Conservation (phyloP, 2,113 vertebrate species). For the Circaetus cinerascens region DNA sequence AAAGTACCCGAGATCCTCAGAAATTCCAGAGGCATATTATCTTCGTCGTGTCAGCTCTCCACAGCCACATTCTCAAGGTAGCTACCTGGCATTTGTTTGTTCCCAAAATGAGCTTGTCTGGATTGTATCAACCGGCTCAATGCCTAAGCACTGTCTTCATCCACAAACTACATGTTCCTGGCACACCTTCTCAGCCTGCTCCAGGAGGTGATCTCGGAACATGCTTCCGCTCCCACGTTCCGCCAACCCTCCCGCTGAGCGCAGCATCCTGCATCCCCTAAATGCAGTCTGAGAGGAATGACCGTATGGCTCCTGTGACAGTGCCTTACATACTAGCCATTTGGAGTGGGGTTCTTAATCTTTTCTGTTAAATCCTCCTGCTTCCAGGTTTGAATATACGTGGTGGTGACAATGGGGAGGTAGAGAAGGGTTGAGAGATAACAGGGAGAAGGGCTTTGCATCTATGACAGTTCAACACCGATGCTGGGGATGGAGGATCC, state of each 20-base stretch:
- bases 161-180: not conserved
- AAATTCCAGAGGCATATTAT: rapidly evolving
- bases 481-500: not conserved
- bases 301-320: not conserved
- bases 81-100: not conserved
- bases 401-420: not conserved
- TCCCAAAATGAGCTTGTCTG: not conserved
- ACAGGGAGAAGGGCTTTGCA: not conserved
- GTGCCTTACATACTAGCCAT: not conserved
- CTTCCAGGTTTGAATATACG: not conserved
- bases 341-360: not conserved
- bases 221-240: not conserved
- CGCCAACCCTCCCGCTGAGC: not conserved
- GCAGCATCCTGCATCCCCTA: not conserved
- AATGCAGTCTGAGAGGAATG: not conserved
- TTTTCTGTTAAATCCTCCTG: not conserved
- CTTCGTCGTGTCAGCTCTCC: not conserved
- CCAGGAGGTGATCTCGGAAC: not conserved
- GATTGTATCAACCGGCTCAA: not conserved
- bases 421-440: not conserved
- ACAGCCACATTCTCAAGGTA: not conserved
- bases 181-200: not conserved
- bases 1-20: not conserved
- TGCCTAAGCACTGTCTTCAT: not conserved
- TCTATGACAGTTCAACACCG: not conserved